Base-by-base conservation (phyloP, 2,888 invertebrate species). In the Hirtodrosophila histrioides region DNA sequence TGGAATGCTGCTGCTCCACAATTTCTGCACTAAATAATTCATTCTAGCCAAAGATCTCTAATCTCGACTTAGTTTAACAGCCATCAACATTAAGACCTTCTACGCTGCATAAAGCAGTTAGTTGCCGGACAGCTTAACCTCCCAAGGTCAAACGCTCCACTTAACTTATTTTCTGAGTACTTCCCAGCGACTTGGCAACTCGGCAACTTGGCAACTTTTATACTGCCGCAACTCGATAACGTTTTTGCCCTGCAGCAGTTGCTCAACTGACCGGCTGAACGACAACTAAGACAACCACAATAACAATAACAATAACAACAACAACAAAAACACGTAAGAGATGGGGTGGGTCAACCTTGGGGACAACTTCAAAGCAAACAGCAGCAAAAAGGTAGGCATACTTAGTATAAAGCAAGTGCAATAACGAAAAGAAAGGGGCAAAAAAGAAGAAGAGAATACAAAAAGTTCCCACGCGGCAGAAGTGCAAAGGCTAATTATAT, bases 381-480 rank as follows among this genome's bases (percentile, higher is more conserved):
- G 23, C 17, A 29, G 7, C 36, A 24, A 23, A 11, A 46, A 33
- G 17, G 17, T 37, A 49, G 46, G 45, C 57, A 36, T 27, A 27
- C 27, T 27, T 27, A 27, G 27, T 27, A 27, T 31, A 31, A 40
- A 75, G 54, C 66, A 62, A 72, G 73, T 77, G 77, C 66, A 77
- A 51, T 51, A 40, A 39, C 43, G 17, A 1, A 46, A 31, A 37
- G 40, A 61, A 76, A 56, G 51, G 51, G 71, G 35, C 23, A 43
- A 49, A 54, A 48, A 24, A 27, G 37, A 53, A 54, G 41, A 12
- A 17, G 17, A 17, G 17, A 17, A 23, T 48, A 41, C 12, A 61
- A 76, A 51, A 65, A 77, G 35, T 77, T 74, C 73, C 77, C 74
- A 77, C 74, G 77, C 67, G 57, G 45, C 57, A 48, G 54, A 50